Conservation (phyloP, 2,888 invertebrate genomes). For the Blera fallax region DNA sequence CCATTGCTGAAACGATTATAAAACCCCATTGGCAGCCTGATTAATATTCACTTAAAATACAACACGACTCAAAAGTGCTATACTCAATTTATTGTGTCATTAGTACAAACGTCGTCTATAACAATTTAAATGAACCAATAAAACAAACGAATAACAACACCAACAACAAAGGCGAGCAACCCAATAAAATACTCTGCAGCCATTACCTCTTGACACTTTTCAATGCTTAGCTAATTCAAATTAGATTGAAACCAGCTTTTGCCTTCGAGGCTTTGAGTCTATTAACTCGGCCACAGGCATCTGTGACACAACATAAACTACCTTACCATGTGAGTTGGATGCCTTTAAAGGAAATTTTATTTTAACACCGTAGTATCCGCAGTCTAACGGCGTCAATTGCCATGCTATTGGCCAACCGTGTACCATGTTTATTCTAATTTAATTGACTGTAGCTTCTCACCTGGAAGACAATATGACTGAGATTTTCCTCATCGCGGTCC, state of each 20-base stretch:
- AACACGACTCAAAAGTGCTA: neutral
- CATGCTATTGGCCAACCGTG: conserved; percentile 13
- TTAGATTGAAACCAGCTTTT: conserved; percentile 50
- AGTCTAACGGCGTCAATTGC: conserved; percentile 14
- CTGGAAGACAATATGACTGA: conserved; percentile 94
- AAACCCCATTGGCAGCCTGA: conserved; percentile 11
- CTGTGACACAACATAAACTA: neutral
- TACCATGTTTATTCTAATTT: conserved; percentile 46
- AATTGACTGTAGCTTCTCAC: conserved; percentile 82
- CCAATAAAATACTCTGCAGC: conserved; percentile 49
- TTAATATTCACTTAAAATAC: conserved; percentile 10
- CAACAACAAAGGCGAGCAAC: neutral
- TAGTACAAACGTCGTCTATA: conserved; percentile 28
- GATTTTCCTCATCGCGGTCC: conserved; percentile 92
- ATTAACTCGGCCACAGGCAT: conserved; percentile 17
- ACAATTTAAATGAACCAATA: conserved; percentile 27
- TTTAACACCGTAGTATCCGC: conserved; percentile 15
- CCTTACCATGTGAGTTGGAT: neutral
- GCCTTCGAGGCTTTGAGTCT: neutral
- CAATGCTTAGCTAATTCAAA: conserved; percentile 49
- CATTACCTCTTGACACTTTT: conserved; percentile 48
- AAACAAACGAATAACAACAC: neutral
- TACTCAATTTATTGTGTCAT: conserved; percentile 48
- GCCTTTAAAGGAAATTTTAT: neutral
- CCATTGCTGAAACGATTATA: too few species aligned